A percentile compares a stretch with the other conserved stretches of the same genome.
These are phyloP conservation scores for Ophonus ardosiacus DNA, from an alignment of 2,888 invertebrate genomes.

Conservation along the genomic window DNA sequence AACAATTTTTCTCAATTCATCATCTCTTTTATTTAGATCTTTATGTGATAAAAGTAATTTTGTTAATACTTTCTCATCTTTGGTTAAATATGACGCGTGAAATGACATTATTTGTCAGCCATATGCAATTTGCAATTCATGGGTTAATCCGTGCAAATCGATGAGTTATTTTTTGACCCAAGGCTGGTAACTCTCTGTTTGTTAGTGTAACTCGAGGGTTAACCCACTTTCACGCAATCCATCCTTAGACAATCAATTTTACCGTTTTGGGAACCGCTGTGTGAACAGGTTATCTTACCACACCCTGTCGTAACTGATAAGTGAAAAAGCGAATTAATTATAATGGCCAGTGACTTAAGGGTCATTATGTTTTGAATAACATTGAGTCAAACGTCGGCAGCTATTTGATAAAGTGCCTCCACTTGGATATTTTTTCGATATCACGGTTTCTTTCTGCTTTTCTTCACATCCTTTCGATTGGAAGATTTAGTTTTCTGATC, in stretches of 20 bases:
- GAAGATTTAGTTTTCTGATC: background rate
- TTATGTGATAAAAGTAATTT: no score
- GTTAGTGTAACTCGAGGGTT: no score
- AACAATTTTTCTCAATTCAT: no score
- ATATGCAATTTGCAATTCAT: no score
- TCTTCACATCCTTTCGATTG: constrained; percentile 1
- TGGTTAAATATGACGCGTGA: no score
- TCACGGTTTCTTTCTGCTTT: constrained; percentile 25
- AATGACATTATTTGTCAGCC: no score
- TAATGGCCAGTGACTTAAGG: constrained; percentile 22
- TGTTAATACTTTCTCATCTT: no score
- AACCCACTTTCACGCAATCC: no score
- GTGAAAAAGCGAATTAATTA: constrained; percentile 28
- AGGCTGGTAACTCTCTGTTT: no score
- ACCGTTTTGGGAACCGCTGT: background rate
- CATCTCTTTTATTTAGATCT: no score
- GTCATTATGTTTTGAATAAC: constrained; percentile 33
- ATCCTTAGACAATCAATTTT: background rate
- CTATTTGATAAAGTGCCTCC: constrained; percentile 39
- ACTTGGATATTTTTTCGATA: constrained; percentile 13
- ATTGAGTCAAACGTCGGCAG: background rate
- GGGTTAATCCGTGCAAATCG: no score
- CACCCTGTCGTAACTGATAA: constrained; percentile 43
- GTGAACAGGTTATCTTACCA: constrained; percentile 16
- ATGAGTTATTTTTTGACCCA: no score